These are phyloP conservation scores for Patagioenas fasciata DNA, from an alignment of 2,113 vertebrate genomes.

Conservation along the genomic window DNA sequence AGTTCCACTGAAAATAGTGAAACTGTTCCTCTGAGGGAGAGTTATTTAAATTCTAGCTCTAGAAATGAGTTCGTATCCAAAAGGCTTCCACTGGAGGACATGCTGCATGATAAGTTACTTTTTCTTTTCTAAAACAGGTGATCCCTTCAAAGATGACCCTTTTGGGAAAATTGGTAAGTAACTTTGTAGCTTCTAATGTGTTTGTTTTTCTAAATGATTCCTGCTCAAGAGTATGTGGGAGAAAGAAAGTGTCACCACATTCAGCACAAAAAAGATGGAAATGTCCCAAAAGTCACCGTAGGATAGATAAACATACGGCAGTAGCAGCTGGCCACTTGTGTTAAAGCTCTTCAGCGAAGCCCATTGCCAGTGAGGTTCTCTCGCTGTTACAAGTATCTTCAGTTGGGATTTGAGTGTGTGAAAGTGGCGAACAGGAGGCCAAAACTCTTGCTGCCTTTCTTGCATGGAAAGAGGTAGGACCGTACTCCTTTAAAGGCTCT, in stretches of 20 bases:
- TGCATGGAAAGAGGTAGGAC: not conserved
- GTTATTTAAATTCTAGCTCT: not conserved
- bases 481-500: not conserved
- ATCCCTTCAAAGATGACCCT: slow-evolving; percentile 96
- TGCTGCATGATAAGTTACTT: not conserved
- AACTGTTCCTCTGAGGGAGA: not conserved
- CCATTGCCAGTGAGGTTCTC: not conserved
- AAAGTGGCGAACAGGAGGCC: not conserved
- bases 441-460: not conserved
- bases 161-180: slow-evolving; percentile 93
- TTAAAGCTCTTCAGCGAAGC: not conserved
- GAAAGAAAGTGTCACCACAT: not conserved
- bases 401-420: not conserved
- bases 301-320: not conserved
- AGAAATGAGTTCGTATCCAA: not conserved
- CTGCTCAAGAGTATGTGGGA: not conserved
- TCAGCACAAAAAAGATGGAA: not conserved
- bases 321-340: not conserved
- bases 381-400: not conserved
- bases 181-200: not conserved
- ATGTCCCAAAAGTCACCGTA: not conserved
- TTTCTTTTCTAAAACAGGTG: slow-evolving; percentile 73
- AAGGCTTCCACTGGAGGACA: not conserved
- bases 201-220: not conserved
- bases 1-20: not conserved